Evolutionary conservation across 2,113 vertebrate species (phyloP).

Genomic region (Pampusana beccarii): DNA sequence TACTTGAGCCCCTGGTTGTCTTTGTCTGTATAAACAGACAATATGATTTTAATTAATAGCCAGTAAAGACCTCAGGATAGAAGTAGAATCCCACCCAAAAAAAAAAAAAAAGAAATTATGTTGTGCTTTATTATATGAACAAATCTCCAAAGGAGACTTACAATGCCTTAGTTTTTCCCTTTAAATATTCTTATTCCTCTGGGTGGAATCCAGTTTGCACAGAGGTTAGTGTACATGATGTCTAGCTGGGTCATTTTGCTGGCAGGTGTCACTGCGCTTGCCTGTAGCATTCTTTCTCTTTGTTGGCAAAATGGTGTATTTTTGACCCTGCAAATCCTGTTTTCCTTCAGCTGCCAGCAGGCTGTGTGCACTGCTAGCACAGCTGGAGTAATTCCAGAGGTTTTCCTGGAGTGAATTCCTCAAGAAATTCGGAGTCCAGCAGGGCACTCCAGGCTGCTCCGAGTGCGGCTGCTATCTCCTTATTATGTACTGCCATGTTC

Average conservation of each 20-base stretch:
- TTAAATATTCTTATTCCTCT: neutral
- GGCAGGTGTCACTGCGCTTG: neutral
- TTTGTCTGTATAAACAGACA: slow-evolving; percentile 20
- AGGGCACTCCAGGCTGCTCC: neutral
- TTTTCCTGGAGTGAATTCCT: neutral
- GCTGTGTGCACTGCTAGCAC: neutral
- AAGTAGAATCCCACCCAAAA: neutral
- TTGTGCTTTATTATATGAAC: neutral
- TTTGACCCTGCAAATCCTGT: neutral
- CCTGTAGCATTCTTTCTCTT: neutral
- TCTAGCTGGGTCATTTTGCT: neutral
- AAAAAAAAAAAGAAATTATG: slow-evolving; percentile 3
- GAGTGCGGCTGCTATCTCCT: neutral
- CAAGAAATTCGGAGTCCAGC: neutral
- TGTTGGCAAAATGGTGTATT: neutral
- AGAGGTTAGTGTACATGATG: neutral
- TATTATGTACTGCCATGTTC: neutral
- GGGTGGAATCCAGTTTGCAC: neutral
- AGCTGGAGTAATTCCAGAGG: neutral
- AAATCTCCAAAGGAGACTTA: neutral
- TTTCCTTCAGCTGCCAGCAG: neutral
- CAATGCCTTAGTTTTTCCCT: neutral
- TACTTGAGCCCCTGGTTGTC: neutral
- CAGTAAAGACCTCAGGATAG: neutral
- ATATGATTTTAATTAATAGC: slow-evolving; percentile 47